Evolutionary conservation across 1,140 invertebrate genomes (phyloP).

Genomic region (Drosophila micromelanica): DNA sequence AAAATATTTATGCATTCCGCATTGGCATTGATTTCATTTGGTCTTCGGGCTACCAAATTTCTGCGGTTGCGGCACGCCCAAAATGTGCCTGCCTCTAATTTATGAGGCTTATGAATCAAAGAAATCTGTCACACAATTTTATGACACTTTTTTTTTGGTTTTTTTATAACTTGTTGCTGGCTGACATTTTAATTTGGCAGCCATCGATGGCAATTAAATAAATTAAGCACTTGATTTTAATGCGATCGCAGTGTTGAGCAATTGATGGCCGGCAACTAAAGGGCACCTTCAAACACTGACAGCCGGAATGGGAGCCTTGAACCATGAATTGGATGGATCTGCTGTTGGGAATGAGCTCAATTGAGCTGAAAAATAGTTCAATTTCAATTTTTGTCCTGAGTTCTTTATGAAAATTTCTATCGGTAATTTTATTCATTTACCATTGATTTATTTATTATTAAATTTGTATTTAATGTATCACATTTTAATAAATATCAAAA

Average conservation of each 20-base stretch:
- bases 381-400: not conserved
- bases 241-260: conserved; percentile 66
- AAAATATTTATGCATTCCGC: conserved; percentile 78
- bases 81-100: conserved; percentile 56
- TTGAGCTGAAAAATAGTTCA: not conserved
- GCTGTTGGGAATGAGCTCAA: not conserved
- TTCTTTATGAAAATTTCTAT: not conserved
- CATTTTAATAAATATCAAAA: too few relatives aligned
- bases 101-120: conserved; percentile 73
- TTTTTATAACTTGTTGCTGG: conserved; percentile 44
- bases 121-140: conserved; percentile 80
- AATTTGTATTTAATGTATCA: too few relatives aligned
- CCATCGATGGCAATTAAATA: conserved; percentile 79
- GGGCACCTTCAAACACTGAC: conserved; percentile 51
- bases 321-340: conserved; percentile 3
- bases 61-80: conserved; percentile 57
- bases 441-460: too few relatives aligned
- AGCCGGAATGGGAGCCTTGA: conserved; percentile 32
- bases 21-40: conserved; percentile 70
- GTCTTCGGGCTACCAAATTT: conserved; percentile 24
- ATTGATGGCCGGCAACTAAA: conserved; percentile 50
- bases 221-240: conserved; percentile 68
- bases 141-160: conserved; percentile 60
- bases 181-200: conserved; percentile 81
- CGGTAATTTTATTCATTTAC: too few relatives aligned